Conservation (phyloP, 37 sponge, comb jelly and placozoan genomes). For the Aplysina aerophoba region DNA sequence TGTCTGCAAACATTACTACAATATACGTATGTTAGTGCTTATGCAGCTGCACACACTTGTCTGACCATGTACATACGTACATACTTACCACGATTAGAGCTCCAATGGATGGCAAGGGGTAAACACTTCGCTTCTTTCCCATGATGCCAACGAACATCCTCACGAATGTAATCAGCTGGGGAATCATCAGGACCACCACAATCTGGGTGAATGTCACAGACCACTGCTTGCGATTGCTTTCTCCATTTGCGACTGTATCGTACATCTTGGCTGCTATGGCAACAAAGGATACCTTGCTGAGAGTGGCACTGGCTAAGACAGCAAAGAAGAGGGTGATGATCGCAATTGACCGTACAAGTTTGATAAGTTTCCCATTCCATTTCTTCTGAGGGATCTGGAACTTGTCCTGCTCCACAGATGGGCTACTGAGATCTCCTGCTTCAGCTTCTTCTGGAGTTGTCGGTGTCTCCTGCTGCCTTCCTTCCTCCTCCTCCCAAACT, state of each 20-base stretch:
- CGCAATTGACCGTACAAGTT: slow-evolving; percentile 30
- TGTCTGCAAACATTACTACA: no score
- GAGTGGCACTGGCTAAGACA: slow-evolving; percentile 42
- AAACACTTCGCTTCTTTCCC: slow-evolving; percentile 59
- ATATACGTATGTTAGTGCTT: no score
- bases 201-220: slow-evolving; percentile 51
- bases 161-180: slow-evolving; percentile 58
- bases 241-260: background rate
- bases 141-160: slow-evolving; percentile 65
- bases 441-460: no score
- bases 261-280: slow-evolving; percentile 42
- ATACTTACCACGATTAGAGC: slow-evolving; percentile 58
- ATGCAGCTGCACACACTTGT: no score
- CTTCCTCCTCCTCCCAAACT: no score
- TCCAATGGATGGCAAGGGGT: slow-evolving; percentile 73
- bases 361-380: background rate
- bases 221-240: background rate
- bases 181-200: slow-evolving; percentile 71
- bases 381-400: background rate
- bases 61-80: no score
- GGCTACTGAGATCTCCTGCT: background rate
- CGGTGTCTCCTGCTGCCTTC: no score
- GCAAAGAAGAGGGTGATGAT: slow-evolving; percentile 40
- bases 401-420: background rate
- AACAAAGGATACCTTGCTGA: slow-evolving; percentile 79